Percentiles rank a stretch among this genome's conserved stretches.
Conservation (phyloP, 2,113 vertebrate species). For the Montifringilla adamsi region DNA sequence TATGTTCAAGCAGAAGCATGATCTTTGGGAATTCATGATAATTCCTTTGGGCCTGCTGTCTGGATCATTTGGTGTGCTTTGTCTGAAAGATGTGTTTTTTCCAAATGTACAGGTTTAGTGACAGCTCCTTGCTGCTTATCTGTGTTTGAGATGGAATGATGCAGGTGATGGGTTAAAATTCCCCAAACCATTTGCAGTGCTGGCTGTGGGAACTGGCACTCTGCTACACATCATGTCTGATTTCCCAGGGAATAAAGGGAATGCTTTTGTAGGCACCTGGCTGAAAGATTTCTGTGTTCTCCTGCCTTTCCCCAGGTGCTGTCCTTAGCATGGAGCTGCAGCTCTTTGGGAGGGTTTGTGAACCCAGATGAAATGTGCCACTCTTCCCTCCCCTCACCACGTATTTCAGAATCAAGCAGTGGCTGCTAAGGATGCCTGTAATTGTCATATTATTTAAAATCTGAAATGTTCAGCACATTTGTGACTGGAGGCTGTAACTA, state of each 20-base stretch:
- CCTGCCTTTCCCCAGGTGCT: neutral
- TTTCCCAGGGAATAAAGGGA: neutral
- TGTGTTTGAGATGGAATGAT: neutral
- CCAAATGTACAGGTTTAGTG: neutral
- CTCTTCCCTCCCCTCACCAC: neutral
- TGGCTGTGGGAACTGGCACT: neutral
- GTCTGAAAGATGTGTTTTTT: rapidly evolving
- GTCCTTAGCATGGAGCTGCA: neutral
- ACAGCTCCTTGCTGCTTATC: neutral
- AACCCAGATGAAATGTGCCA: neutral
- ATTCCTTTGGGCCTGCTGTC: neutral
- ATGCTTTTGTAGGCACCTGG: neutral
- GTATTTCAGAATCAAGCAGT: neutral
- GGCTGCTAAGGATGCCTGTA: neutral
- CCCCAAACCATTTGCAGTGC: neutral
- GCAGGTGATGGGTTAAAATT: neutral
- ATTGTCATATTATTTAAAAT: neutral
- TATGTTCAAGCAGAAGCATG: neutral
- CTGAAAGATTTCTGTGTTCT: neutral
- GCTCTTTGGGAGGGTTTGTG: neutral
- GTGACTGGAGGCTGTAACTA: neutral
- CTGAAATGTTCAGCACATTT: neutral
- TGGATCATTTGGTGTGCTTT: neutral
- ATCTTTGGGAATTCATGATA: neutral
- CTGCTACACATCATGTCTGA: neutral